Base-by-base conservation (phyloP, 2,888 invertebrate species). In the Sinohyriopsis cumingii region DNA sequence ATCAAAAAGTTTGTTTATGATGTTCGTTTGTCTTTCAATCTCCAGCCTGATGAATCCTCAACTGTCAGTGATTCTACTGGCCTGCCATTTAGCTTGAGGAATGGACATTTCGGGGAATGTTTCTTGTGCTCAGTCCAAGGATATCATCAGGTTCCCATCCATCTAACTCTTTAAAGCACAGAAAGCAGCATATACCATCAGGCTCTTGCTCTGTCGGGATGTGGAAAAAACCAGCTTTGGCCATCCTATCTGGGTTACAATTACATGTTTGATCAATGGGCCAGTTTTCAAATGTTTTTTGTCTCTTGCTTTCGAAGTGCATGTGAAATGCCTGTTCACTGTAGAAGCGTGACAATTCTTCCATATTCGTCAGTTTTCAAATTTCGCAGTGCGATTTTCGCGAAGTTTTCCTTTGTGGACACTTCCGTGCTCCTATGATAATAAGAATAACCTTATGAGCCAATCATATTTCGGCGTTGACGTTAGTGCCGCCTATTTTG, bases 221-320 rank as follows among this genome's bases (percentile, higher is more conserved):
- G 77, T 93, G 94, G 87, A 93, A 93, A 86, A 96, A 96, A 3
- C 96, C 96, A 6, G 96, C 96, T 84, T 94, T 93, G 18, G 96
- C 95, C 94, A 96, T 94, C 93, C n/a, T n/a, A n/a, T 92, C 89
- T 1, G 94, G 92, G 82, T 93, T 95, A 81, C 95, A 95, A 19
- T 90, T 87, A 33, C 92, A 91, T 59, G 92, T 91, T 19, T 92
- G 91, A 69, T 90, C 91, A 84, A 93, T 95, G 0, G 94, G 94
- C 95, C 95, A 95, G 28, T 92, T 91, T 72, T 93, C 92, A 79
- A 93, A 95, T 1, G 94, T 93, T 82, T 93, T 92, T 5, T 93
- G 82, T 72, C 95, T 92, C 77, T 93, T 90, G 20, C 90, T 80
- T 68, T 70, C 64, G n/a, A 81, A 69, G 68, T 79, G 77, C 81